Evolutionary conservation across 2,888 invertebrate species (phyloP), one percentile per base, ranked within the genome.

Genomic region (Leptopterna dolabrata): DNA sequence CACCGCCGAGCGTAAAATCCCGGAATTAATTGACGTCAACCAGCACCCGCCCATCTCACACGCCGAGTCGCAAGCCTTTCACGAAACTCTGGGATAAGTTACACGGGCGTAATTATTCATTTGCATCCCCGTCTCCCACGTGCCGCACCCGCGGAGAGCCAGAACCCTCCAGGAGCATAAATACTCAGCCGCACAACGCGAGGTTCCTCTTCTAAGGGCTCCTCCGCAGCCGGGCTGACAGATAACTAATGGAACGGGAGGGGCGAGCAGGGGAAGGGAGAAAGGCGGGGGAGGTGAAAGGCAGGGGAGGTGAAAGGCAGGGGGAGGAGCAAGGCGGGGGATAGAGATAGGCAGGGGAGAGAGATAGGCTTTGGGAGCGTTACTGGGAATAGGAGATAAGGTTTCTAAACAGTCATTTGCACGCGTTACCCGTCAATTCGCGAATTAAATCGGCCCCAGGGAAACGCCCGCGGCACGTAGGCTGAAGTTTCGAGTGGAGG

Each of bases 371-470:
- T 19, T 36, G 45, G n/a, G 30, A 47, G 30, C 55, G 81, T 47
- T 47, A 70, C 83, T 83, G 83, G 63, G 27, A 83, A 70, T 41
- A 55, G 83, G 27, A 43, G 83, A 83, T 83, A 83, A 83, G 83
- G 83, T 83, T 70, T 30, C 83, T 83, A 63, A 83, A 83, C 70
- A 83, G 83, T 83, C 83, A 83, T 83, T 83, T 83, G 83, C 83
- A 83, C 83, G 70, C 83, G 36, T 43, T 19, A 70, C 30, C 70
- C 83, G 83, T 83, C 83, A 83, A 83, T 83, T 83, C 41, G 83
- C 70, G 70, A 70, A 83, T 83, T 27, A 83, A 63, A 83, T 83
- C 70, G 41, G 70, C 41, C 78, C 78, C 27, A 43, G 63, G 24
- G 63, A 63, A 27, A n/a, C 3, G 27, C 19, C 4, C 3, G 63